Conservation (phyloP, 2,797 vertebrate species). For the Tragelaphus eurycerus region DNA sequence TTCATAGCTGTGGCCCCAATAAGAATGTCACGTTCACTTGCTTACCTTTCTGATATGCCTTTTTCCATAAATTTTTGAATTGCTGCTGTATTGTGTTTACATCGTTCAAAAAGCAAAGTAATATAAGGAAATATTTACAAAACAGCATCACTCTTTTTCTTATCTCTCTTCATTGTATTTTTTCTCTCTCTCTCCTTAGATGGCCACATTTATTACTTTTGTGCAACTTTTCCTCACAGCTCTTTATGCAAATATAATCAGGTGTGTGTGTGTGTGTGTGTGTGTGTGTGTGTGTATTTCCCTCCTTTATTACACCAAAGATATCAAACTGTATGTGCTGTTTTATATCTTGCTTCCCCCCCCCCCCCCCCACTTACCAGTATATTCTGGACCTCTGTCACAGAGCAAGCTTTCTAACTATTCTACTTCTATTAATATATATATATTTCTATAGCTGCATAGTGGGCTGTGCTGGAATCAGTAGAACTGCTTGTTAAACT, state of each 20-base stretch:
- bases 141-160: neutral
- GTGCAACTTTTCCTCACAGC: neutral
- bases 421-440: neutral
- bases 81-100: neutral
- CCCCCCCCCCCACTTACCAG: neutral
- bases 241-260: neutral
- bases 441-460: neutral
- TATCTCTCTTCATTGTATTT: neutral
- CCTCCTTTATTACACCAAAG: neutral
- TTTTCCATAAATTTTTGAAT: neutral
- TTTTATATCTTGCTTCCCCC: neutral
- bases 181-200: neutral
- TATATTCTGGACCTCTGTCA: neutral
- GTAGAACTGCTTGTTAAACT: neutral
- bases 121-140: neutral
- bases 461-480: neutral
- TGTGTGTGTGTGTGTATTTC: neutral
- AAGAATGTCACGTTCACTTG: neutral
- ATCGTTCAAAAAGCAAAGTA: neutral
- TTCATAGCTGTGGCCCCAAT: neutral
- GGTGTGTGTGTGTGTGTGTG: neutral
- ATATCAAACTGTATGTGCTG: neutral
- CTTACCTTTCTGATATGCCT: neutral
- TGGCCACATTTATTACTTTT: neutral
- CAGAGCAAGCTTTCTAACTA: neutral